Evolutionary conservation across 2,113 vertebrate species (phyloP).

Genomic region (Takifugu bimaculatus): DNA sequence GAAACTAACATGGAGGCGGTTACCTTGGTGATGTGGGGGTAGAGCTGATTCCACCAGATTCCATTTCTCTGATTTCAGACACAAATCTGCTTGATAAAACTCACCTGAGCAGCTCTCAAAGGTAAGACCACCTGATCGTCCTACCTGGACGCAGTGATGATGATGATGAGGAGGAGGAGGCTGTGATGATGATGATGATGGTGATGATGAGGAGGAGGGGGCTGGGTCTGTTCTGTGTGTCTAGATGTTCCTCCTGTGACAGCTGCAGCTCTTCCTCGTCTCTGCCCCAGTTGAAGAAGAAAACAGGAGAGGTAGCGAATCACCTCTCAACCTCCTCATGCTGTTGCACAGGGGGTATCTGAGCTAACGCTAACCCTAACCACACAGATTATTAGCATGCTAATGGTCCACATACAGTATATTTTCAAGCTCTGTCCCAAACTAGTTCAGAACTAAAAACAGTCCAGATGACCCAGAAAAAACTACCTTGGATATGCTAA

Average conservation of each 20-base stretch:
- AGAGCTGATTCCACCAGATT: neutral
- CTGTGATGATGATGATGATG: neutral
- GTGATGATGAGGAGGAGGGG: conserved; percentile 4
- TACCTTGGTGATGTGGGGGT: neutral
- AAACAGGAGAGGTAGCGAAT: conserved; percentile 70
- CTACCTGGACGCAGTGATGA: neutral
- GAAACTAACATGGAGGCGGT: neutral
- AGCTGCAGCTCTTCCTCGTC: conserved; percentile 21
- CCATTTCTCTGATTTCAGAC: conserved; percentile 51
- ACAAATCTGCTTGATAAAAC: conserved; percentile 66
- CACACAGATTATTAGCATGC: too few species aligned
- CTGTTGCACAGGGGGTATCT: neutral
- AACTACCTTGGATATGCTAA: too few species aligned
- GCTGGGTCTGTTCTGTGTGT: conserved; percentile 17
- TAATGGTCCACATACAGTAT: too few species aligned
- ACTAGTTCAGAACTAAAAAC: too few species aligned
- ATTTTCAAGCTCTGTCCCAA: too few species aligned
- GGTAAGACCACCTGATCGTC: conserved; percentile 19
- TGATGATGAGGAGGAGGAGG: neutral
- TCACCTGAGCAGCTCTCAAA: conserved; percentile 30
- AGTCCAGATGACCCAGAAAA: too few species aligned
- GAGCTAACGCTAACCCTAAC: too few species aligned
- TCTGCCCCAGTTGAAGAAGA: conserved; percentile 59
- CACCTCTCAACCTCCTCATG: too few species aligned
- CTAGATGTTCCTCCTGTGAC: conserved; percentile 28